Base-by-base conservation (phyloP, 2,888 invertebrate species). In the Didymodactylos carnosus region DNA sequence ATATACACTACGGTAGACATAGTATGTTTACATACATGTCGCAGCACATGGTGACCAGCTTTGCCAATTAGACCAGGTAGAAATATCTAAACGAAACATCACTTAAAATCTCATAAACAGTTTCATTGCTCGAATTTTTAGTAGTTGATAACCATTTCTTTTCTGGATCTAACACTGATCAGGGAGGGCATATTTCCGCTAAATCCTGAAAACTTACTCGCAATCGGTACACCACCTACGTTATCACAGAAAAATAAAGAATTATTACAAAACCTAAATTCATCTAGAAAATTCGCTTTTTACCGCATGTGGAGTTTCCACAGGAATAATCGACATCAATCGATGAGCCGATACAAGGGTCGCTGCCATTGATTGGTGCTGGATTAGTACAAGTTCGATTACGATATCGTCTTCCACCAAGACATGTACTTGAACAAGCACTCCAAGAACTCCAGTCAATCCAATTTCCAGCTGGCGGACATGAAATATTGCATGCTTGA, bases 351-450 rank as follows among this genome's bases (percentile, higher is more conserved):
- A 71, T 35, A 75, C 82, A 82, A 10, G 76, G 43, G 25, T 75
- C 72, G 0, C 82, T 81, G 16, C 80, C 80, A 72, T 78, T 73
- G 11, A 74, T 75, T 7, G 81, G 81, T 14, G 77, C 73, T 4
- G 81, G 81, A 75, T 78, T 77, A 77, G 79, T 78, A 73, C 82
- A 82, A 19, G 73, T 70, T 39, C 82, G 77, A 14, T 75, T 78
- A 71, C 80, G 62, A 62, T 62, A 62, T 19, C 35, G 19, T 19
- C 35, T 29, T 11, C 62, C 62, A 62, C 62, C 62, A 29, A 6
- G 29, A 35, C 62, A 62, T 14, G 62, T 62, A 8, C 29, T 35
- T 19, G 62, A 62, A 62, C 62, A 62, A 35, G n/a, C 2, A 19
- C 19, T 3, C 62, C 62, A 62, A 10, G 1, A 6, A 35, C 3